These are phyloP conservation scores for Melierax canorus DNA, from an alignment of 2,113 vertebrate species.

Conservation along the genomic window DNA sequence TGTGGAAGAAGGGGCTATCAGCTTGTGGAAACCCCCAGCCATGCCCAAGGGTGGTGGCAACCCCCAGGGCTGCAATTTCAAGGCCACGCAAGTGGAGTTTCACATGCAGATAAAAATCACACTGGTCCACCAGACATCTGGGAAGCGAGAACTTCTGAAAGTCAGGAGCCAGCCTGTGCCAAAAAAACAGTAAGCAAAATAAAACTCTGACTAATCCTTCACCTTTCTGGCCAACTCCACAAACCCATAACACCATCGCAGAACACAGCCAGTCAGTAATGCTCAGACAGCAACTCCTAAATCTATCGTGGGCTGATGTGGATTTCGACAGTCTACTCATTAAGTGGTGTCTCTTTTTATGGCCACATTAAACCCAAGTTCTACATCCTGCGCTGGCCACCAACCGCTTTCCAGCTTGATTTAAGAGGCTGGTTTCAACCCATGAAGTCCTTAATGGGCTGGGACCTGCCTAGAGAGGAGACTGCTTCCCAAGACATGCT, in stretches of 20 bases:
- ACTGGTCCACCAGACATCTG: not conserved
- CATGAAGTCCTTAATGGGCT: not conserved
- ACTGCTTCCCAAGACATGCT: not conserved
- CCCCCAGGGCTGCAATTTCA: not conserved
- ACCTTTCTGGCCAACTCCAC: not conserved
- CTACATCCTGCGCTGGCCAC: not conserved
- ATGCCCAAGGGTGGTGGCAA: not conserved
- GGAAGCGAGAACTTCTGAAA: not conserved
- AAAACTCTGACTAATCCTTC: not conserved
- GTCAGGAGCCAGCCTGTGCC: not conserved
- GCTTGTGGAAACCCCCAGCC: not conserved
- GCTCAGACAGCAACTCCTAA: not conserved
- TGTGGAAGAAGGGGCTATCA: not conserved
- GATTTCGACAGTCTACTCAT: not conserved
- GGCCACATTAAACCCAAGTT: not conserved
- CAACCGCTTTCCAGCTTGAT: not conserved
- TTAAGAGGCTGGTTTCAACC: not conserved
- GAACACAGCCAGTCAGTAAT: not conserved
- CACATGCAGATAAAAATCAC: not conserved
- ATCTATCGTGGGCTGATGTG: not conserved
- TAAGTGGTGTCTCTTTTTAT: slow-evolving; percentile 14
- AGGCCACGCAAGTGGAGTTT: not conserved
- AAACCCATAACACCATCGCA: not conserved
- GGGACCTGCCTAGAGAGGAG: not conserved
- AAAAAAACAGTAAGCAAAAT: not conserved